Evolutionary conservation across 2,797 vertebrate species (phyloP).

Genomic region (Melanotaenia pygmaea): DNA sequence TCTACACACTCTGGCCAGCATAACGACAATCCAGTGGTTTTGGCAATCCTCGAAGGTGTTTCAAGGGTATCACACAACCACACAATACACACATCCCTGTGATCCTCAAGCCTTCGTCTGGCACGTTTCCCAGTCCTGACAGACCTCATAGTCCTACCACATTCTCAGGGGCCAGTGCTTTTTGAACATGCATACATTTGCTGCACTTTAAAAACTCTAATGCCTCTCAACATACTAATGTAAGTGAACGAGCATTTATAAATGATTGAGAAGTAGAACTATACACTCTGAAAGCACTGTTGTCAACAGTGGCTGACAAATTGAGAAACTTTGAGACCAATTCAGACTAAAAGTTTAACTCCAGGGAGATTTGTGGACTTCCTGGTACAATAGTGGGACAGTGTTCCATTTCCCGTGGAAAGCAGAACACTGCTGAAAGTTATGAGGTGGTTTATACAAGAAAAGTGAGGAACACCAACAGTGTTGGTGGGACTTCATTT

Average conservation of each 20-base stretch:
- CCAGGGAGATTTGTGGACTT: slow-evolving; percentile 15
- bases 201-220: slow-evolving; percentile 16
- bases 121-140: slow-evolving; percentile 36
- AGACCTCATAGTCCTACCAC: slow-evolving; percentile 64
- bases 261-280: not conserved
- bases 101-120: slow-evolving; percentile 56
- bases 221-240: slow-evolving; percentile 5
- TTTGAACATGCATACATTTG: slow-evolving; percentile 7
- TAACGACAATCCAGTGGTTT: slow-evolving; percentile 66
- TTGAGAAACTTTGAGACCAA: not conserved
- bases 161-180: slow-evolving; percentile 21
- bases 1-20: slow-evolving; percentile 56
- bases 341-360: slow-evolving; percentile 12
- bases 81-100: slow-evolving; percentile 63
- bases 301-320: slow-evolving; percentile 16
- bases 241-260: not conserved
- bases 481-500: slow-evolving; percentile 51
- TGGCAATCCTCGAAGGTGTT: slow-evolving; percentile 57
- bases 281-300: slow-evolving; percentile 3
- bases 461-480: slow-evolving; percentile 38
- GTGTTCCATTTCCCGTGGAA: not conserved
- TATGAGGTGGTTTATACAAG: slow-evolving; percentile 50
- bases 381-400: not conserved
- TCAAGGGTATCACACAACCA: slow-evolving; percentile 60
- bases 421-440: slow-evolving; percentile 43